Percentiles rank a stretch among this genome's conserved stretches.
Evolutionary conservation across 2,113 vertebrate genomes (phyloP).

Genomic region (Podarcis raffonei): DNA sequence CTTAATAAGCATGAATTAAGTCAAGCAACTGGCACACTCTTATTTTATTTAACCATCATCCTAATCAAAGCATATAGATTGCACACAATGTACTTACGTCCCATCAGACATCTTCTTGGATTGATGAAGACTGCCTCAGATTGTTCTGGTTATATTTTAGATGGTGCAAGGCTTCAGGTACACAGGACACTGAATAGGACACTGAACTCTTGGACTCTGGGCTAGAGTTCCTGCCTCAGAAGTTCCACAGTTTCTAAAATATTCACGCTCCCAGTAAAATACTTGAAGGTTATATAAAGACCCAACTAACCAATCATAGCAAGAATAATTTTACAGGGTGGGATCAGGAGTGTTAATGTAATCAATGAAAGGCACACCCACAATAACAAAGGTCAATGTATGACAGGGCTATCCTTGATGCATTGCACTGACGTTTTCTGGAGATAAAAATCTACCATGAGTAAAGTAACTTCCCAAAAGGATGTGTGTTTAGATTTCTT

Average conservation of each 20-base stretch:
- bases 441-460: too few species aligned
- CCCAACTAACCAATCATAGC: background rate
- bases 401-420: too few species aligned
- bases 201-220: background rate
- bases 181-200: background rate
- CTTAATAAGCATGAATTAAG: too few species aligned
- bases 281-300: background rate
- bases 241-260: background rate
- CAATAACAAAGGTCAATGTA: background rate
- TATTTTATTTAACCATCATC: background rate
- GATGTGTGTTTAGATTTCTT: too few species aligned
- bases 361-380: background rate
- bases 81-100: background rate
- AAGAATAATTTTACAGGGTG: background rate
- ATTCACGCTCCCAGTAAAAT: background rate
- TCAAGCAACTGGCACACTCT: too few species aligned
- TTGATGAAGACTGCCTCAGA: background rate
- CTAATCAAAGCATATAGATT: background rate
- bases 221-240: background rate
- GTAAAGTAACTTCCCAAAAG: too few species aligned
- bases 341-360: background rate
- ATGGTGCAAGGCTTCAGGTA: too few species aligned
- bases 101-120: background rate
- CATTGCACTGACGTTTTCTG: too few species aligned
- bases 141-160: background rate